Conservation (phyloP, 2,888 invertebrate species). For the Catocala fraxini region DNA sequence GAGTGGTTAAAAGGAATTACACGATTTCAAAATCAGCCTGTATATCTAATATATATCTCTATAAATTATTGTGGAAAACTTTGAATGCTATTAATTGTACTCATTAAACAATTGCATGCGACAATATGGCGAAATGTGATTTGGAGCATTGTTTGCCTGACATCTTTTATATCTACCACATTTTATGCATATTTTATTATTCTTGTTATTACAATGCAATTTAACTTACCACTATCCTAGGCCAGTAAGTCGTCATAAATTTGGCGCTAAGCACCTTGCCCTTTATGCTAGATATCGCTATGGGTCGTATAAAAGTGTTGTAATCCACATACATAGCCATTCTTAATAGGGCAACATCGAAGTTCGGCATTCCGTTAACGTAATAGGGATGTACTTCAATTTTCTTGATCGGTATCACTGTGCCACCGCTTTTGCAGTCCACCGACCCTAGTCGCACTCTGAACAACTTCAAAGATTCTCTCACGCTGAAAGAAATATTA, state of each 20-base stretch:
- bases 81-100: too few species aligned
- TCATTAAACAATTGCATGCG: too few species aligned
- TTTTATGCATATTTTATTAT: too few species aligned
- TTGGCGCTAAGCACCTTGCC: slow-evolving; percentile 65
- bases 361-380: slow-evolving; percentile 57
- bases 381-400: slow-evolving; percentile 71
- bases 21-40: too few species aligned
- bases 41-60: too few species aligned
- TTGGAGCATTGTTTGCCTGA: too few species aligned
- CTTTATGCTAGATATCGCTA: slow-evolving; percentile 58
- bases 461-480: slow-evolving; percentile 73
- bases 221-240: slow-evolving; percentile 74
- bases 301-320: slow-evolving; percentile 60
- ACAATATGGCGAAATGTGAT: too few species aligned
- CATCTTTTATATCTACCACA: too few species aligned
- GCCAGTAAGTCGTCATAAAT: slow-evolving; percentile 76
- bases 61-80: too few species aligned
- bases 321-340: slow-evolving; percentile 55
- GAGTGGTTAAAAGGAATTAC: too few species aligned
- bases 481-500: slow-evolving; percentile 55
- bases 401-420: slow-evolving; percentile 59
- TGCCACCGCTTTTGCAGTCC: slow-evolving; percentile 74
- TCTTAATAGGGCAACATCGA: slow-evolving; percentile 68
- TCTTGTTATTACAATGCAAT: too few species aligned
- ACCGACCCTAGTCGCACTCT: slow-evolving; percentile 72